Evolutionary conservation across 2,113 vertebrate species (phyloP), one percentile per base, ranked within the genome.

Genomic region (Petroica traversi): DNA sequence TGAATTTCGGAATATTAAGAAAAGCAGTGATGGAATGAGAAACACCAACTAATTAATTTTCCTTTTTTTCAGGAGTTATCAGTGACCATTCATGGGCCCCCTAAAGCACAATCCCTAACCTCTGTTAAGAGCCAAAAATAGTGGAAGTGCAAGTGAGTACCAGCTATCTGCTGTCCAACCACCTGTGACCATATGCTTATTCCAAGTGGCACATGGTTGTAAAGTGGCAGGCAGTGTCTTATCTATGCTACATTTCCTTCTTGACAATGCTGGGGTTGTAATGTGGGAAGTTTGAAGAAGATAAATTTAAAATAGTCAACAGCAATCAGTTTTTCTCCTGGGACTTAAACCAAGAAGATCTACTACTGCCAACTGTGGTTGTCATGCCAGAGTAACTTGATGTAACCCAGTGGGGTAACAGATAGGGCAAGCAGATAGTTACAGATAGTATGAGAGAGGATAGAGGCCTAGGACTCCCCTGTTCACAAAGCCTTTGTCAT

Each of bases 331-430:
- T 71, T 78, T 71, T 81, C 57, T 77, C 12, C 67, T 79, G 52
- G 29, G 19, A 48, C 46, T 87, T 85, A 66, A 87, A 78, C 12
- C 40, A 77, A 71, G 64, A 81, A 43, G 26, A 58, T 24, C 26
- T 61, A 31, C 18, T 81, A 34, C 22, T 59, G 8, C 33, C 48
- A 20, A 2, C 62, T 55, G 55, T 0, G 0, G 15, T 8, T 74
- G 34, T 82, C 20, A 66, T 34, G 38, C 26, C 14, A 5, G 12
- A 71, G 24, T 59, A 67, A 55, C 17, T 52, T 36, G 19, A 45
- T 31, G 45, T 8, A 62, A 69, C 41, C 46, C 10, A 38, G n/a
- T 40, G 38, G 14, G 20, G 11, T 67, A 69, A 66, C 19, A 77
- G 31, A 19, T 11, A 33, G n/a, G n/a, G n/a, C 28, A 58, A 74